phyloP scores from a whole-genome alignment of 92 coral and sea anemone genomes.

The Heliopora coerulea region DNA sequence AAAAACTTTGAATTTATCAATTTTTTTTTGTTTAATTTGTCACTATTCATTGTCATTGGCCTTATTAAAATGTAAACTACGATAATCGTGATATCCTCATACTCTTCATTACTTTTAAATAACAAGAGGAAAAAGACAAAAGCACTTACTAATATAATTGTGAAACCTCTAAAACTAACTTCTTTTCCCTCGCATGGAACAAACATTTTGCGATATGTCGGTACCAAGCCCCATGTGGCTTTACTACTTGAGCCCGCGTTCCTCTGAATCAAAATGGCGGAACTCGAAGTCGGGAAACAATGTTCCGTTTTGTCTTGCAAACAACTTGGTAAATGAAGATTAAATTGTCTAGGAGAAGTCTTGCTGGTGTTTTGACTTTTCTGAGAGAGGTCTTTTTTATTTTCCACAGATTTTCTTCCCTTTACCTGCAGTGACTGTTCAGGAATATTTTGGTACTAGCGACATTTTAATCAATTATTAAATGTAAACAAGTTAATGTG shows the following conservation, averaged over 20 bases:
- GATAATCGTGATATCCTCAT: too few species aligned
- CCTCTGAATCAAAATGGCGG: slow-evolving; percentile 76
- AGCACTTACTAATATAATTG: slow-evolving; percentile 63
- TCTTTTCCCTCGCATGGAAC: slow-evolving; percentile 44
- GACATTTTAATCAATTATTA: not conserved
- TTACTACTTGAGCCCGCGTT: slow-evolving; percentile 12
- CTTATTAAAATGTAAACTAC: too few species aligned
- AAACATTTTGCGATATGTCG: slow-evolving; percentile 50
- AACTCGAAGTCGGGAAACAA: slow-evolving; percentile 68
- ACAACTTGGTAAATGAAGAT: slow-evolving; percentile 65
- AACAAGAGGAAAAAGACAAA: not conserved
- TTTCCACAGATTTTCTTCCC: slow-evolving; percentile 81
- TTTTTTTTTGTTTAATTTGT: too few species aligned
- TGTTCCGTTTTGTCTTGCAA: slow-evolving; percentile 73
- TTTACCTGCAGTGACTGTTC: slow-evolving; percentile 70
- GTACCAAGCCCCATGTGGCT: not conserved
- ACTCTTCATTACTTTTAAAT: too few species aligned
- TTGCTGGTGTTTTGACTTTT: not conserved
- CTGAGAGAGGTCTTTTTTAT: not conserved
- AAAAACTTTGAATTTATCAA: too few species aligned
- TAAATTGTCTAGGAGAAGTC: not conserved
- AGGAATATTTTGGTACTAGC: slow-evolving; percentile 66
- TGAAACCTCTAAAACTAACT: slow-evolving; percentile 41
- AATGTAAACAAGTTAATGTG: too few species aligned
- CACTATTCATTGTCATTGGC: too few species aligned